Conservation (phyloP, 53 echinoderm and acorn worm genomes). For the Patiria pectinifera region DNA sequence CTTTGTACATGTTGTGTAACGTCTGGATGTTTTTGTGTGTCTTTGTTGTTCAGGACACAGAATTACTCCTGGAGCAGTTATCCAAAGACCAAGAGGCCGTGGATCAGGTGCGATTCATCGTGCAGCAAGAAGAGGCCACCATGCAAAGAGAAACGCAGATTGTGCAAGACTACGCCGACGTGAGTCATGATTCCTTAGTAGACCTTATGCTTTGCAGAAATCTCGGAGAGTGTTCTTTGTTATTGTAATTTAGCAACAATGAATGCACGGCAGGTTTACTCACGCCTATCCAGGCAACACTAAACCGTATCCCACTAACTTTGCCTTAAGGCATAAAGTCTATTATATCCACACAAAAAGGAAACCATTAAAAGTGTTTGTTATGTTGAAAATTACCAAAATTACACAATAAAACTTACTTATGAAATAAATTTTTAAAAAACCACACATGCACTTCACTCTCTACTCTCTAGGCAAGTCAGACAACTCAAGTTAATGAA, state of each 20-base stretch:
- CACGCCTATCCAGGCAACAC: too few species aligned
- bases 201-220: too few species aligned
- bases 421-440: too few species aligned
- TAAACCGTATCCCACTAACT: too few species aligned
- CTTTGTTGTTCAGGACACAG: constrained; percentile 81
- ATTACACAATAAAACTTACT: too few species aligned
- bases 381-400: too few species aligned
- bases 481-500: constrained; percentile 80
- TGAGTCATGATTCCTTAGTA: constrained; percentile 51
- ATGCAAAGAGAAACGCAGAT: constrained; percentile 97
- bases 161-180: constrained; percentile 97
- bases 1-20: background rate
- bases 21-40: background rate
- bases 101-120: constrained; percentile 89
- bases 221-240: too few species aligned
- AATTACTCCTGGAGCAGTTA: constrained; percentile 88
- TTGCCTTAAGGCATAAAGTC: too few species aligned
- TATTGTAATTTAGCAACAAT: too few species aligned
- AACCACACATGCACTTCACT: too few species aligned
- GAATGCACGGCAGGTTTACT: too few species aligned
- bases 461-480: too few species aligned
- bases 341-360: background rate
- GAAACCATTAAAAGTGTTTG: background rate
- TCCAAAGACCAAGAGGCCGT: constrained; percentile 98
- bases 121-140: constrained; percentile 91